Base-by-base conservation (phyloP, 1,140 invertebrate genomes). In the Akabosia matsudoensis region DNA sequence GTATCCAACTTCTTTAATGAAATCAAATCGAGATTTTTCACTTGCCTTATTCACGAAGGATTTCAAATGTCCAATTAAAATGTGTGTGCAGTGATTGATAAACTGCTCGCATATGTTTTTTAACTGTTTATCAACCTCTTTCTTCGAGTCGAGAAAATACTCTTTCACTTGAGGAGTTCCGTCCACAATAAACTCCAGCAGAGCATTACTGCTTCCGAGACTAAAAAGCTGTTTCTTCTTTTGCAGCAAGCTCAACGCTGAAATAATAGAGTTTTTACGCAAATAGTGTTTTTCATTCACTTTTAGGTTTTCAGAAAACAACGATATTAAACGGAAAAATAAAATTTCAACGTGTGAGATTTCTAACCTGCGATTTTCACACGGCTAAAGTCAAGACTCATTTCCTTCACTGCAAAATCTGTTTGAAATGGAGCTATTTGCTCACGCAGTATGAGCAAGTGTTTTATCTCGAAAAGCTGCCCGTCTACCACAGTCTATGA, bases 361-460 rank as follows among this genome's bases (percentile, higher is more conserved):
- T 54, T 74, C 75, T 82, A 83, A 87, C 87, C 86, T 79, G 93
- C 93, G 45, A 90, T 91, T 85, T 92, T 94, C 18, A 95, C 89
- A 85, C 92, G 91, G 75, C 91, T 95, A 83, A 98, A 98, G 85
- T 98, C 96, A 75, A 98, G 84, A 64, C 90, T 90, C 0, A 93
- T 95, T 86, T 98, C 96, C 84, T 94, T 93, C 0, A 97, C 90
- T 0, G 94, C 92, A 82, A 97, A 97, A 82, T 98, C 96, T 0
- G 97, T 94, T 85, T 98, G 96, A 84, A 99, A 99, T 0, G 97
- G 97, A 0, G 96, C 95, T 45, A 99, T 98, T 86, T 99, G 97
- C 84, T 99, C 97, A 26, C 97, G 85, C 0, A 99, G 85, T 71
- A 99, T 99, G 1, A 99, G 86, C 54, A 99, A 86, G 87, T 99